Conservation (phyloP, 2,888 invertebrate genomes). For the Thumatha senex region DNA sequence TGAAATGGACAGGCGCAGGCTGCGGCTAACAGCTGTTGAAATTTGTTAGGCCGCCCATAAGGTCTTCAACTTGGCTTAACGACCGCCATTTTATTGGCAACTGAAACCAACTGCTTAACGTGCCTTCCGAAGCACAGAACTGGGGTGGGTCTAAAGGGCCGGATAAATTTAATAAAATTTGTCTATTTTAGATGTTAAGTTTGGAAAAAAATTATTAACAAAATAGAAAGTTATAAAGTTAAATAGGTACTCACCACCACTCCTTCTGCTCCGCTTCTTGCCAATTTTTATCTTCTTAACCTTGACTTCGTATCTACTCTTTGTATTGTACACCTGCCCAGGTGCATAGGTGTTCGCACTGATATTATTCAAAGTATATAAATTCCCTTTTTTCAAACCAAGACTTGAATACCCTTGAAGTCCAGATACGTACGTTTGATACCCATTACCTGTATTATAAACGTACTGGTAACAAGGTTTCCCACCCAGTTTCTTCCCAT, state of each 20-base stretch:
- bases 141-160: too few relatives aligned
- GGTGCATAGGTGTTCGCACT: conserved; percentile 55
- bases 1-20: too few relatives aligned
- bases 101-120: too few relatives aligned
- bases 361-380: conserved; percentile 42
- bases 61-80: too few relatives aligned
- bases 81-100: too few relatives aligned
- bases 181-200: too few relatives aligned
- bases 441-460: conserved; percentile 26
- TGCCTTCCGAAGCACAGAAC: too few relatives aligned
- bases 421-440: conserved; percentile 26
- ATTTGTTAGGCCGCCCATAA: too few relatives aligned
- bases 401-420: conserved; percentile 33
- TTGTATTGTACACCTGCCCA: conserved; percentile 56
- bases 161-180: too few relatives aligned
- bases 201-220: too few relatives aligned
- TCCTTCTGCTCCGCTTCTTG: conserved; percentile 47
- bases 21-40: too few relatives aligned
- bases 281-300: conserved; percentile 57
- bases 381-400: conserved; percentile 46
- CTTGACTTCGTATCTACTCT: conserved; percentile 63
- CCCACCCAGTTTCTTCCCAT: conserved; percentile 28
- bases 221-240: too few relatives aligned
- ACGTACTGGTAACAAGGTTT: conserved; percentile 42
- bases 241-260: conserved; percentile 48